phyloP scores from a whole-genome alignment of 2,113 vertebrate genomes.

The Chloroceryle aenea region DNA sequence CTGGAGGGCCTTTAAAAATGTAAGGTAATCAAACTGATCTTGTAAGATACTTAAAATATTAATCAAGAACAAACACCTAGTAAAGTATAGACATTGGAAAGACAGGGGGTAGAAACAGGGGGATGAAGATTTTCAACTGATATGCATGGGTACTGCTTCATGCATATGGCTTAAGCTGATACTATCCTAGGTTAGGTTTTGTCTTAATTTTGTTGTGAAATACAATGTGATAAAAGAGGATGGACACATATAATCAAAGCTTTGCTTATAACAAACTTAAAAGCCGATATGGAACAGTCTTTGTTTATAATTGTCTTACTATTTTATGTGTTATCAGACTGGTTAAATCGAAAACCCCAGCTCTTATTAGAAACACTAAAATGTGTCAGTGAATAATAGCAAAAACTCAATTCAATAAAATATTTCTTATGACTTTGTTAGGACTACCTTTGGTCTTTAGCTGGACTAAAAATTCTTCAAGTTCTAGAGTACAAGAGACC shows the following conservation, averaged over 20 bases:
- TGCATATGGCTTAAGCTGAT: background rate
- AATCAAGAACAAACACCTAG: background rate
- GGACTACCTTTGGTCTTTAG: background rate
- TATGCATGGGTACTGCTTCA: background rate
- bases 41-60: background rate
- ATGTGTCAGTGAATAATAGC: background rate
- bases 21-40: background rate
- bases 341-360: background rate
- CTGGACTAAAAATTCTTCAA: background rate
- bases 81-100: background rate
- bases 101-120: background rate
- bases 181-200: background rate
- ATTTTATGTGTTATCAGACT: background rate
- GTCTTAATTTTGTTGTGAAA: background rate
- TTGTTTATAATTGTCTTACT: background rate
- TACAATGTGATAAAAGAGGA: background rate
- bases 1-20: background rate
- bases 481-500: background rate
- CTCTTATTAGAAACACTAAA: background rate
- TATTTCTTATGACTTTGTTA: background rate
- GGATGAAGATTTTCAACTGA: background rate
- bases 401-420: background rate
- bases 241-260: background rate
- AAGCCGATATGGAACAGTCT: background rate
- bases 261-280: background rate